These are phyloP conservation scores for Morone saxatilis DNA, from an alignment of 2,113 vertebrate species.

Conservation along the genomic window DNA sequence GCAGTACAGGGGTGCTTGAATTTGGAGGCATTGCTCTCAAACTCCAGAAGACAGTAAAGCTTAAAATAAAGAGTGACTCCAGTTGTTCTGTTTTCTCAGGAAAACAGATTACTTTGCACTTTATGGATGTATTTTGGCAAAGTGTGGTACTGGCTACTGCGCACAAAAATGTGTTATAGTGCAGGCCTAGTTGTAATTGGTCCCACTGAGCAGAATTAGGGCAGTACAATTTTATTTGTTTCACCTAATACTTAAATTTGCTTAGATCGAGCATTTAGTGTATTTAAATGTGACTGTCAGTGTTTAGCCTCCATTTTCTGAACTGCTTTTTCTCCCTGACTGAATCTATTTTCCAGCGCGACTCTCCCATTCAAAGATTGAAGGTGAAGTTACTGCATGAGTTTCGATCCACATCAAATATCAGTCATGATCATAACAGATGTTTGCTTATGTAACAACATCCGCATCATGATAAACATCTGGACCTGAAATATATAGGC, in stretches of 20 bases:
- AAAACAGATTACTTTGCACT: slow-evolving; percentile 49
- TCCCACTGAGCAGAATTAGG: slow-evolving; percentile 14
- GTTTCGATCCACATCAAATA: slow-evolving; percentile 20
- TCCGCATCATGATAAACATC: slow-evolving; percentile 54
- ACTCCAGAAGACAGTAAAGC: slow-evolving; percentile 23
- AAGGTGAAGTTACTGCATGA: neutral
- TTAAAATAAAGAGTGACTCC: slow-evolving; percentile 35
- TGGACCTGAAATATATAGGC: slow-evolving; percentile 38
- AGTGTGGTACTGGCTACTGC: slow-evolving; percentile 20
- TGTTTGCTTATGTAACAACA: slow-evolving; percentile 42
- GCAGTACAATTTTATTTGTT: slow-evolving; percentile 9
- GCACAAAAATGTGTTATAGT: neutral
- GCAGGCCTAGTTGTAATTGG: neutral
- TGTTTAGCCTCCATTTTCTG: neutral
- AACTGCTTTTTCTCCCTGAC: neutral
- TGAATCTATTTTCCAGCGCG: neutral
- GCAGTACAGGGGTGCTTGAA: slow-evolving; percentile 42
- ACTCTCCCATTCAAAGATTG: neutral
- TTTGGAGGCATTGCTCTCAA: slow-evolving; percentile 41
- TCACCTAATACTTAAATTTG: neutral
- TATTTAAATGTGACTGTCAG: neutral
- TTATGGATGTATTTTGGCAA: slow-evolving; percentile 46
- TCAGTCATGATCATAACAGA: slow-evolving; percentile 31
- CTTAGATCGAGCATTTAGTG: neutral
- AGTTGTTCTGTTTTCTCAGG: slow-evolving; percentile 50